Evolutionary conservation across 53 echinoderm and acorn worm species (phyloP).

Genomic region (Pentamera pediparva): DNA sequence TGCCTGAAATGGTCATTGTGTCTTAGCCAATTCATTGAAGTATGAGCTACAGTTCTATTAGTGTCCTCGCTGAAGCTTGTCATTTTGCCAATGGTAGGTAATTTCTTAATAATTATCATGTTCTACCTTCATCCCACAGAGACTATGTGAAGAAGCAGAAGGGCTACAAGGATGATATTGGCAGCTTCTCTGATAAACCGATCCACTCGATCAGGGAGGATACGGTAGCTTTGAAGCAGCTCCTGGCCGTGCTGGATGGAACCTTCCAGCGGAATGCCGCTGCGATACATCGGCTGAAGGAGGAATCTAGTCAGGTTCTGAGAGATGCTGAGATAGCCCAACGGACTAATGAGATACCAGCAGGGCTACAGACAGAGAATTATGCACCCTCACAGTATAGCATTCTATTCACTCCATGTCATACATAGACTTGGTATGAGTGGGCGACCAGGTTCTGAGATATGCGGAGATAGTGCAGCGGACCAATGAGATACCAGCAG

Average conservation of each 20-base stretch:
- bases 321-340: slow-evolving; percentile 95
- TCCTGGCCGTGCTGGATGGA: slow-evolving; percentile 72
- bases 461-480: slow-evolving; percentile 92
- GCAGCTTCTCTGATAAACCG: slow-evolving; percentile 88
- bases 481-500: slow-evolving; percentile 90
- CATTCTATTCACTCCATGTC: too few species aligned
- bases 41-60: too few species aligned
- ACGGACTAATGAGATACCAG: slow-evolving; percentile 89
- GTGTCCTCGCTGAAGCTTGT: too few species aligned
- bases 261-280: slow-evolving; percentile 80
- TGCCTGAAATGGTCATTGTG: too few species aligned
- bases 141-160: slow-evolving; percentile 91
- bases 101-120: not conserved
- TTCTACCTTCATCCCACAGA: slow-evolving; percentile 21
- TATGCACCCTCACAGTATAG: slow-evolving; percentile 84
- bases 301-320: slow-evolving; percentile 78
- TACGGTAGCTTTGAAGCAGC: slow-evolving; percentile 73
- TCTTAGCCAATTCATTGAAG: too few species aligned
- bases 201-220: slow-evolving; percentile 75
- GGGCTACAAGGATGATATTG: slow-evolving; percentile 73
- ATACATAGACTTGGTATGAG: too few species aligned
- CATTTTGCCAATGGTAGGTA: too few species aligned
- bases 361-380: slow-evolving; percentile 84
- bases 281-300: slow-evolving; percentile 83
- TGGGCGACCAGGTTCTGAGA: too few species aligned